Percentiles rank a stretch among this genome's conserved stretches.
Evolutionary conservation across 1,140 invertebrate genomes (phyloP).

Genomic region (Brachionus plicatilis): DNA sequence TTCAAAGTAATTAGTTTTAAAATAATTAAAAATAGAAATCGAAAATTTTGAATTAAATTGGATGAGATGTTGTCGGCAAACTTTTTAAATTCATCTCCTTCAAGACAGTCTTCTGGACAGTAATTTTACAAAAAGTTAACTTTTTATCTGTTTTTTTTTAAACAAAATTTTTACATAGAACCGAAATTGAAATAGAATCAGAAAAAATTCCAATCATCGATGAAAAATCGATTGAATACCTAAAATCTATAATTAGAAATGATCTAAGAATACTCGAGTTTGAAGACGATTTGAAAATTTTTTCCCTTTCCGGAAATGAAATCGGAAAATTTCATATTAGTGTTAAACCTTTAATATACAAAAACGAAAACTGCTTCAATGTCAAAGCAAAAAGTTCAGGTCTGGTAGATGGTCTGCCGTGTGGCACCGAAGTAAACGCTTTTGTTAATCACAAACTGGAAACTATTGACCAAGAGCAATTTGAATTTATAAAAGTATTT

Average conservation of each 20-base stretch:
- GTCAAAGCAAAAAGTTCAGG: constrained; percentile 55
- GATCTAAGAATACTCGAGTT: constrained; percentile 54
- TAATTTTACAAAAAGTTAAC: background rate
- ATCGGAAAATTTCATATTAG: constrained; percentile 53
- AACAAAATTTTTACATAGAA: background rate
- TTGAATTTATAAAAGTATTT: constrained; percentile 55
- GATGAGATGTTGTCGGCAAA: background rate
- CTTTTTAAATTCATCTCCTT: background rate
- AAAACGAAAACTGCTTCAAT: constrained; percentile 49
- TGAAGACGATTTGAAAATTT: constrained; percentile 51
- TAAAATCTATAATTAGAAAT: constrained; percentile 43
- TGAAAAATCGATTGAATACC: constrained; percentile 44
- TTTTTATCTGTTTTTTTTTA: background rate
- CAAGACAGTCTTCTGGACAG: background rate
- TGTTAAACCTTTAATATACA: constrained; percentile 44
- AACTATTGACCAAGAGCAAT: constrained; percentile 54
- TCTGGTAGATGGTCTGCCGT: constrained; percentile 52
- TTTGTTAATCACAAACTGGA: constrained; percentile 52
- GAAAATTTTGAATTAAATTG: background rate
- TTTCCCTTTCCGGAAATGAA: constrained; percentile 53
- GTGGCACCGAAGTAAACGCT: constrained; percentile 54
- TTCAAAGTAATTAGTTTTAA: background rate
- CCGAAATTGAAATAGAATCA: background rate
- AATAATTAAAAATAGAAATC: background rate
- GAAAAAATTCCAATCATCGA: constrained; percentile 44